Conservation (phyloP, 2,113 vertebrate species). For the Proterorhinus semilunaris region DNA sequence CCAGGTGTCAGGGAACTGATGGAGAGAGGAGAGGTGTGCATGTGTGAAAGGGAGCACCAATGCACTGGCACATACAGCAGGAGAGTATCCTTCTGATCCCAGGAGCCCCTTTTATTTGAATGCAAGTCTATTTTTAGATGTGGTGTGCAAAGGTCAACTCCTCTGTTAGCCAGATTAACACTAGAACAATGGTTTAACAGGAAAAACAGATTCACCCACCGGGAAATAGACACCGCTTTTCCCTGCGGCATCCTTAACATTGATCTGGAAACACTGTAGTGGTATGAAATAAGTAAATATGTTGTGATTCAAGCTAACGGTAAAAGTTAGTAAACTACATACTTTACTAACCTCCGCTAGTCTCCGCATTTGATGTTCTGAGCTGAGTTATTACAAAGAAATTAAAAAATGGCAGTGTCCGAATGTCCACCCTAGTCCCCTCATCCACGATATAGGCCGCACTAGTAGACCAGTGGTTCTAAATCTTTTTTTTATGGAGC, state of each 20-base stretch:
- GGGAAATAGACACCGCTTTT: conserved; percentile 37
- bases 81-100: conserved; percentile 34
- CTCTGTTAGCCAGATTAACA: conserved; percentile 46
- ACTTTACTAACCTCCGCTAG: too few relatives aligned
- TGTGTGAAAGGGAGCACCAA: neutral
- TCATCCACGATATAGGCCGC: too few relatives aligned
- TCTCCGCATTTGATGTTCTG: too few relatives aligned
- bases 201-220: conserved; percentile 20
- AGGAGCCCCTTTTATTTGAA: conserved; percentile 52
- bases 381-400: too few relatives aligned
- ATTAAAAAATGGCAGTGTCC: too few relatives aligned
- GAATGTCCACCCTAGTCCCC: too few relatives aligned
- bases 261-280: conserved; percentile 2
- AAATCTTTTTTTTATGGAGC: too few relatives aligned
- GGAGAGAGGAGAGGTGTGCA: conserved; percentile 23
- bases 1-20: conserved; percentile 51
- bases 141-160: conserved; percentile 69
- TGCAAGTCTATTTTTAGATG: conserved; percentile 64
- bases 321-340: too few relatives aligned
- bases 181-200: conserved; percentile 41
- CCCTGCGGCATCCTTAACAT: conserved; percentile 39
- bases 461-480: too few relatives aligned
- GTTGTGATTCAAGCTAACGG: too few relatives aligned
- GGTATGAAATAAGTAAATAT: too few relatives aligned
- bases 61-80: conserved; percentile 10